Evolutionary conservation across 2,797 vertebrate species (phyloP).

Genomic region (Carcharodon carcharias): DNA sequence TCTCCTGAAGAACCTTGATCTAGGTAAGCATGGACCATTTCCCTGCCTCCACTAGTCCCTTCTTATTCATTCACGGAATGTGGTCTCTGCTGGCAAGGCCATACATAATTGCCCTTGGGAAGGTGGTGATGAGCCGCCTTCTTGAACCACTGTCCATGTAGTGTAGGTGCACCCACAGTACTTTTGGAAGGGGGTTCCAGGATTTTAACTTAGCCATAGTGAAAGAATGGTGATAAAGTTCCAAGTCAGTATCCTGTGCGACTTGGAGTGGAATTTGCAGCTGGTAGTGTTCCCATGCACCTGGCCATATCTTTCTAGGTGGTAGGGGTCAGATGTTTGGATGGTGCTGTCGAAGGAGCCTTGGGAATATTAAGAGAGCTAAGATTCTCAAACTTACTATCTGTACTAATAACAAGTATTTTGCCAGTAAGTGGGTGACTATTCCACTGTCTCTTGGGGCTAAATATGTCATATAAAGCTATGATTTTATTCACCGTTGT

Average conservation of each 20-base stretch:
- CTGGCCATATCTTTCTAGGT: too few relatives aligned
- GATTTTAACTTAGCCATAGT: too few relatives aligned
- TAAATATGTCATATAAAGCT: neutral
- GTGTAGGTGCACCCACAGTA: too few relatives aligned
- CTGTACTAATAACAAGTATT: neutral
- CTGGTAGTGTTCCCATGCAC: too few relatives aligned
- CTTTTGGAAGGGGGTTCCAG: too few relatives aligned
- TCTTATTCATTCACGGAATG: neutral
- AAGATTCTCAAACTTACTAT: neutral
- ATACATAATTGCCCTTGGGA: neutral
- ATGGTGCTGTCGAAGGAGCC: too few relatives aligned
- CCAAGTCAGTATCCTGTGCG: too few relatives aligned
- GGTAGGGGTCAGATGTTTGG: too few relatives aligned
- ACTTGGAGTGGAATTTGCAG: too few relatives aligned
- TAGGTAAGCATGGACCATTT: neutral
- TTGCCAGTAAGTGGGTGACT: neutral
- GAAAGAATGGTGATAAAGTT: too few relatives aligned
- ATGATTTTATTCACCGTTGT: neutral
- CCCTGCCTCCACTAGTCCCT: neutral
- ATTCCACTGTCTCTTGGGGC: neutral
- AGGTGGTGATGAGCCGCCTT: neutral
- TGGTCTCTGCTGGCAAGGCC: neutral
- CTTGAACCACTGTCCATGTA: neutral
- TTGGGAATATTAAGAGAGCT: neutral
- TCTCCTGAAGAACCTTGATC: neutral